Percentiles rank a stretch among this genome's conserved stretches.
These are phyloP conservation scores for Camelus bactrianus DNA, from an alignment of 2,113 vertebrate species.

Conservation along the genomic window DNA sequence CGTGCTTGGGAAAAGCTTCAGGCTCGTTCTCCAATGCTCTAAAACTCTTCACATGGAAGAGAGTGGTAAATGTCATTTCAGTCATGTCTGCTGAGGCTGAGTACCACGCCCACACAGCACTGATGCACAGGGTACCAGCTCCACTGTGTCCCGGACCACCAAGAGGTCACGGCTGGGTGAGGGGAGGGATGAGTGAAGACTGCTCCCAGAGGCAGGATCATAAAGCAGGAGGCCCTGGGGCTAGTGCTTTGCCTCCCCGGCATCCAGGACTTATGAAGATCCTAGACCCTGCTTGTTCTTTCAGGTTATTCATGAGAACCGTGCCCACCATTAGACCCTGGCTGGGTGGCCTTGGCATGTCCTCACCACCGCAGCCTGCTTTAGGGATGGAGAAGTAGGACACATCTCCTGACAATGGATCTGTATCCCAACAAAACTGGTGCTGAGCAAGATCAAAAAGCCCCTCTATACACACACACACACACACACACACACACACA, in stretches of 20 bases:
- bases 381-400: not conserved
- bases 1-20: not conserved
- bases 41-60: not conserved
- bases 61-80: not conserved
- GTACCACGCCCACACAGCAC: fast-evolving
- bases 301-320: not conserved
- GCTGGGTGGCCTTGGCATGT: not conserved
- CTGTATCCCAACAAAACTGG: not conserved
- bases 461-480: not conserved
- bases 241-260: not conserved
- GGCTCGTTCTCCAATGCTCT: not conserved
- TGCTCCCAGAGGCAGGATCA: not conserved
- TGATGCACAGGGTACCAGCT: not conserved
- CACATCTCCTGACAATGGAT: not conserved
- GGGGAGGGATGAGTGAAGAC: not conserved
- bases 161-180: no score
- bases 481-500: not conserved
- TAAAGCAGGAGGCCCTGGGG: not conserved
- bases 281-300: not conserved
- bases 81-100: not conserved
- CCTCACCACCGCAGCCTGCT: not conserved
- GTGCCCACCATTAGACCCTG: not conserved
- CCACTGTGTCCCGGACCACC: not conserved
- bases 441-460: not conserved
- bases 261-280: not conserved